Percentiles rank a stretch among this genome's conserved stretches.
These are phyloP conservation scores for Scortum barcoo DNA, from an alignment of 2,113 vertebrate species.

Conservation along the genomic window DNA sequence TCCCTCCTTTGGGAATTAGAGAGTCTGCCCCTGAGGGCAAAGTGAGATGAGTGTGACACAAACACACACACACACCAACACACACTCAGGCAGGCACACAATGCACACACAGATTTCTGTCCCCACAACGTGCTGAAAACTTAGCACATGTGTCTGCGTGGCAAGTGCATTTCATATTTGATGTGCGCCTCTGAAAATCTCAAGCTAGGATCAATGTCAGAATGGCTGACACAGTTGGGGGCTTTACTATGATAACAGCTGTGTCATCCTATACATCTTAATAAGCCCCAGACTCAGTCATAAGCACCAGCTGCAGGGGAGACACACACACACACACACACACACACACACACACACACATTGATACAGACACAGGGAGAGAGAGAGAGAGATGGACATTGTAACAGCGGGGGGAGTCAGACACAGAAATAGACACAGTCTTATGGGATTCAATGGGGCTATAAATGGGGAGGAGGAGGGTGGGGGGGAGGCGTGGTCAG, in stretches of 20 bases:
- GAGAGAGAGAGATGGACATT: background rate
- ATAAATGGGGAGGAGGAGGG: conserved; percentile 22
- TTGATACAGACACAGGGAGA: background rate
- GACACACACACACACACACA: conserved; percentile 5
- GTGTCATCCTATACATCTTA: conserved; percentile 62
- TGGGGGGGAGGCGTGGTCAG: conserved; percentile 6
- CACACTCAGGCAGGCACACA: background rate
- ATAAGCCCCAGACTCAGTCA: conserved; percentile 41
- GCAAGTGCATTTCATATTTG: conserved; percentile 9
- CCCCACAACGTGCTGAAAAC: background rate
- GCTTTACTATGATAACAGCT: conserved; percentile 55
- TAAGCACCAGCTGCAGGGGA: conserved; percentile 26
- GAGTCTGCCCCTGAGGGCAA: conserved; percentile 29
- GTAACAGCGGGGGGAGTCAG: conserved; percentile 12
- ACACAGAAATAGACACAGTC: conserved; percentile 32
- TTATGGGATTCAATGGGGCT: conserved; percentile 35
- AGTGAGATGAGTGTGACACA: conserved; percentile 22
- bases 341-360: conserved; percentile 16
- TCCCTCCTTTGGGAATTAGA: conserved; percentile 43
- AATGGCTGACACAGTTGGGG: conserved; percentile 36
- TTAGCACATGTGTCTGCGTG: background rate
- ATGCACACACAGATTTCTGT: background rate
- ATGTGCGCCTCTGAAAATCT: conserved; percentile 43
- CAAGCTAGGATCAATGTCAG: conserved; percentile 52
- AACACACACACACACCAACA: background rate